Evolutionary conservation across 2,888 invertebrate genomes (phyloP).

Genomic region (Agrochola lychnidis): DNA sequence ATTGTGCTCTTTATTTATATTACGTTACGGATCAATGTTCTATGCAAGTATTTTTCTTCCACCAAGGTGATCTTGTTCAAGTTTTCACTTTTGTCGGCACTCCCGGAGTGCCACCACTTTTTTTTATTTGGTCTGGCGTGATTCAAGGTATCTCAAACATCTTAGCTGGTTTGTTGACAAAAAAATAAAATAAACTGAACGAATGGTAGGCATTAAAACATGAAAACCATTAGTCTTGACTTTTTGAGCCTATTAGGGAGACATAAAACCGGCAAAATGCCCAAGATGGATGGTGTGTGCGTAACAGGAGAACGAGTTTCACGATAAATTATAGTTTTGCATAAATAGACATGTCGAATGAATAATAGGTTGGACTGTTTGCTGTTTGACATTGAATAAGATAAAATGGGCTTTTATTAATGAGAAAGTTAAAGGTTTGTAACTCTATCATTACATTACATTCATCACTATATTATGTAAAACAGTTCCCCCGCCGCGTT

Average conservation of each 20-base stretch:
- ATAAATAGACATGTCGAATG: conserved; percentile 17
- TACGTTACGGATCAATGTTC: too few relatives aligned
- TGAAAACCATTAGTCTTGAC: not conserved
- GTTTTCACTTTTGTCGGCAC: too few relatives aligned
- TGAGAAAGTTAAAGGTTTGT: not conserved
- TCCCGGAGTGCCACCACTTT: too few relatives aligned
- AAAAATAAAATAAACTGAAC: too few relatives aligned
- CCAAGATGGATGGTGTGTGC: conserved; percentile 44
- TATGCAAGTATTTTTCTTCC: too few relatives aligned
- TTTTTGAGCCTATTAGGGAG: not conserved
- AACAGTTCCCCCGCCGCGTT: too few relatives aligned
- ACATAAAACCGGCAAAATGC: conserved; percentile 10
- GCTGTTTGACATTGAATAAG: conserved; percentile 7
- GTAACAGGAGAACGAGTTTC: not conserved
- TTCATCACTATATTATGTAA: too few relatives aligned
- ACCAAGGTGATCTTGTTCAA: too few relatives aligned
- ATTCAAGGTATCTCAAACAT: too few relatives aligned
- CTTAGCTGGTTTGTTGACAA: too few relatives aligned
- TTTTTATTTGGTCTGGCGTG: too few relatives aligned
- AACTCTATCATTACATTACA: not conserved
- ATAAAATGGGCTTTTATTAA: not conserved
- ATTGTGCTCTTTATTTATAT: too few relatives aligned
- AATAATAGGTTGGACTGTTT: conserved; percentile 2
- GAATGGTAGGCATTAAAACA: not conserved
- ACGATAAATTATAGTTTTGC: conserved; percentile 26